These are phyloP conservation scores for Pagetopsis macropterus DNA, from an alignment of 2,797 vertebrate species.

Conservation along the genomic window DNA sequence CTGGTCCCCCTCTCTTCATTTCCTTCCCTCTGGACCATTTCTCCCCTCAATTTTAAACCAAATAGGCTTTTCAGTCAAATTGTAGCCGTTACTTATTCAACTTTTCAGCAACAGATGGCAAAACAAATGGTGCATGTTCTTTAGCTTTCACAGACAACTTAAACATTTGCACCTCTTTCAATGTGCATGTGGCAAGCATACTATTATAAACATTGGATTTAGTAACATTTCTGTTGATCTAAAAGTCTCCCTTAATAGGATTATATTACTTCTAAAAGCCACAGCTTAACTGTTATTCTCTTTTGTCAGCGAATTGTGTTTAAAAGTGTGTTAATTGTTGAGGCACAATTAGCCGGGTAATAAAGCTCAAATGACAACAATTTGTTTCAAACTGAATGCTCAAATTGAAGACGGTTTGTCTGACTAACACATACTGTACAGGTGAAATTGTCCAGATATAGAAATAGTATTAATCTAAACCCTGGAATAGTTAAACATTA, in stretches of 20 bases:
- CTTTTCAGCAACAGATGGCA: not conserved
- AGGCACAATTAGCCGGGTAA: too few relatives aligned
- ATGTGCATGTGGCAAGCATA: not conserved
- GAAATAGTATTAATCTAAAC: not conserved
- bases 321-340: not conserved
- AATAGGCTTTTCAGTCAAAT: conserved; percentile 26
- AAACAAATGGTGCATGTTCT: not conserved
- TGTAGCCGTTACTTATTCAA: conserved; percentile 15
- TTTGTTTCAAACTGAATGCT: too few relatives aligned
- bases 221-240: not conserved
- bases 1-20: conserved; percentile 23
- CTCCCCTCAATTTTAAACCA: conserved; percentile 27
- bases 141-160: conserved; percentile 10
- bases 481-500: not conserved
- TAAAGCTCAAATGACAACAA: too few relatives aligned
- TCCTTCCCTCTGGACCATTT: conserved; percentile 29
- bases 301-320: not conserved
- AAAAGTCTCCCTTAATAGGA: not conserved
- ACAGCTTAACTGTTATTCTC: not conserved
- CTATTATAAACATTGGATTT: not conserved
- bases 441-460: not conserved
- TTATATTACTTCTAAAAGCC: not conserved
- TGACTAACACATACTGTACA: not conserved
- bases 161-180: not conserved
- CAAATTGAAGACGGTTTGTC: too few relatives aligned